Conservation (phyloP, 2,797 vertebrate genomes). For the Rhynchonycteris naso region DNA sequence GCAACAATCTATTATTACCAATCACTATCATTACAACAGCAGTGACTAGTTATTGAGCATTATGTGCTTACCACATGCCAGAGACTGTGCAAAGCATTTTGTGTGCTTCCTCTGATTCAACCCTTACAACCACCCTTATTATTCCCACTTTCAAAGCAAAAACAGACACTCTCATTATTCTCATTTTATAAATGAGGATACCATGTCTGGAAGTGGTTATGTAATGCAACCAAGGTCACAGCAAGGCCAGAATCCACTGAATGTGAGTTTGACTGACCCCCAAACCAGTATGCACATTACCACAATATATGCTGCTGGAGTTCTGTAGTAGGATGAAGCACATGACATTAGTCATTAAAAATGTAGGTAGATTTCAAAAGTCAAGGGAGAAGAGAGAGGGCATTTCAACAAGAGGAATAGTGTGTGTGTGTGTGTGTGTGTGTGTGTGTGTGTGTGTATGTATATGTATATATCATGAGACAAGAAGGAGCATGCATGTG, state of each 20-base stretch:
- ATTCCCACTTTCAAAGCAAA: conserved; percentile 34
- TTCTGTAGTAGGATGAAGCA: background rate
- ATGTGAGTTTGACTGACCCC: background rate
- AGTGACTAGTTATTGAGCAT: conserved; percentile 5
- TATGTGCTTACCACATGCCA: background rate
- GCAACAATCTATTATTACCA: conserved; percentile 34
- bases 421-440: too few species aligned
- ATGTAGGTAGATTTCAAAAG: background rate
- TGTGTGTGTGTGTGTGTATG: too few species aligned
- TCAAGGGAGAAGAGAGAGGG: background rate
- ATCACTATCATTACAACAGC: conserved; percentile 36
- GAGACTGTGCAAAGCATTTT: background rate
- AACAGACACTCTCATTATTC: conserved; percentile 16
- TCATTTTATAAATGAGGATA: background rate
- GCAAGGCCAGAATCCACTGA: background rate
- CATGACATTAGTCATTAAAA: background rate
- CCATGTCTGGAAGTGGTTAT: background rate
- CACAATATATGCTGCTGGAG: background rate
- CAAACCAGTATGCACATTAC: background rate
- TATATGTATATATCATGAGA: background rate
- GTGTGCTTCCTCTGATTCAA: conserved; percentile 16
- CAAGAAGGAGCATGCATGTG: background rate
- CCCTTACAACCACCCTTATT: background rate
- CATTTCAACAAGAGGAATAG: background rate
- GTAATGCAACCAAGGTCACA: background rate